Evolutionary conservation across 2,888 invertebrate genomes (phyloP), one percentile per base, ranked within the genome.

Genomic region (Lottia gigantea): DNA sequence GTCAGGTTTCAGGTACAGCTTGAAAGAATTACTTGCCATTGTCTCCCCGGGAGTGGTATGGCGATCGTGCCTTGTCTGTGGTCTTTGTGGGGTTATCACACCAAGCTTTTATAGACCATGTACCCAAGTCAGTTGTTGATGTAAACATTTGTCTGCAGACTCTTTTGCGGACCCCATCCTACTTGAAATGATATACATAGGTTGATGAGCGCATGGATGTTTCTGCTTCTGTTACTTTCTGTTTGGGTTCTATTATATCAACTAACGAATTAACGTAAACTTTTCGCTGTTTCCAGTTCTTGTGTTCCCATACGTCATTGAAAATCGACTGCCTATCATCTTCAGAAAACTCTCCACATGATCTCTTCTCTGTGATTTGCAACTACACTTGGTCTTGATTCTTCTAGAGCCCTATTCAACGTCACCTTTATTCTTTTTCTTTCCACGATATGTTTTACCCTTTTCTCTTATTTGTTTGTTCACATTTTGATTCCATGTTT

Each of bases 111-210:
- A 66, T 49, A 15, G n/a, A 14, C 66, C 47, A 66, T 11, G 25
- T 47, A n/a, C 12, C 11, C 6, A 66, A 31, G n/a, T 49, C 66
- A 4, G 49, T n/a, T 6, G 47, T 66, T 19, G 25, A 47, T 31
- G 40, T 46, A 46, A 66, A 64, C 40, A 64, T 64, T 4, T 64
- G 7, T 64, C 45, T 64, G 26, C 64, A 64, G 26, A 65, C 46
- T 16, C 47, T 46, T 46, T 46, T 12, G 23, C 15, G 25, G 15
- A n/a, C 65, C 8, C 46, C 65, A 25, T 45, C 23, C 14, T 46
- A 16, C 12, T 25, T 46, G n/a, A 65, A 40, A 19, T 65, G 46
- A 25, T 65, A 65, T 25, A 46, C 11, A 19, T n/a, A 46, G 16
- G 65, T 65, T 8, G 11, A 16, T 1, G 15, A 23, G 25, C 65